phyloP scores from a whole-genome alignment of 2,113 vertebrate species.

The Acinonyx jubatus region DNA sequence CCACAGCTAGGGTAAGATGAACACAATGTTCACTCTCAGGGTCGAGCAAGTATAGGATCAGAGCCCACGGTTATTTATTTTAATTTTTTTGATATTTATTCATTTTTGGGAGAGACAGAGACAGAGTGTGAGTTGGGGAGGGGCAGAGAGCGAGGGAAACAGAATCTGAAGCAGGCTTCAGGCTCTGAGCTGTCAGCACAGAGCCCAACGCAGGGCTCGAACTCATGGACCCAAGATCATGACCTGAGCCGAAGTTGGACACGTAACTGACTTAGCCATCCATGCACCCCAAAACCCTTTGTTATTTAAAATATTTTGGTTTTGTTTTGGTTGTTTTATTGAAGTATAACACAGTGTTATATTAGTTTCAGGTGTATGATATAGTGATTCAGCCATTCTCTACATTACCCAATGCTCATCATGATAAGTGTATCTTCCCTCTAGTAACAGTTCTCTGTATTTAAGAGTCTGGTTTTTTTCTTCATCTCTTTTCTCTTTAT shows the following conservation, averaged over 20 bases:
- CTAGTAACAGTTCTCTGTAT: neutral
- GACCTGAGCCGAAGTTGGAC: no score
- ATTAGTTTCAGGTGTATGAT: neutral
- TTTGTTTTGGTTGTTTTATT: neutral
- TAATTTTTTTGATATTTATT: no score
- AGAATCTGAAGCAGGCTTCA: no score
- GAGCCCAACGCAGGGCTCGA: no score
- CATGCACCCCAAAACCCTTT: no score
- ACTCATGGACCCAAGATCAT: no score
- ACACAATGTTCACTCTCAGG: neutral
- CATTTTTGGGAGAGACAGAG: no score
- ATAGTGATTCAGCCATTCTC: neutral
- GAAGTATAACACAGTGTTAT: neutral
- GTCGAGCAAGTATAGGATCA: neutral
- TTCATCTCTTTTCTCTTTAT: neutral
- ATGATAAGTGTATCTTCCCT: neutral
- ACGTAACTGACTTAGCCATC: no score
- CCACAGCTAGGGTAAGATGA: fast-evolving
- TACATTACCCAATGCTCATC: neutral
- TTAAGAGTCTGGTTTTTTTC: neutral
- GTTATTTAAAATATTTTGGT: neutral
- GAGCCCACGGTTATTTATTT: no score
- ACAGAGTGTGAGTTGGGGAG: no score
- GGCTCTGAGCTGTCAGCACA: no score
- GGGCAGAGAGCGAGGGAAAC: no score